Conservation (phyloP, 1,140 invertebrate genomes). For the Drosophila nasuta region DNA sequence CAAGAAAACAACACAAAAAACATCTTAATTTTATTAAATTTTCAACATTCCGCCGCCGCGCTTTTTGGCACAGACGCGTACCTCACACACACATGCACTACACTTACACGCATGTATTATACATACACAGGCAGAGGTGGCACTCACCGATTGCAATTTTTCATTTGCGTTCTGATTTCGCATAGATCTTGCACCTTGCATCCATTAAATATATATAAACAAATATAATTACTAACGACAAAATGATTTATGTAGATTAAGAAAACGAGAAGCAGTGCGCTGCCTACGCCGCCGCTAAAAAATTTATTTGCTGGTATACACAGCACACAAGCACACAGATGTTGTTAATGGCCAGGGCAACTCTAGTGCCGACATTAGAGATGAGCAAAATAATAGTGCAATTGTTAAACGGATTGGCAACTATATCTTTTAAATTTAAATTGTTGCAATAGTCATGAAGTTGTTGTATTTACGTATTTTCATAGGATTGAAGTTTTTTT, state of each 20-base stretch:
- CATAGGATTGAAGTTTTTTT: no score
- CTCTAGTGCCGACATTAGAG: slow-evolving; percentile 43
- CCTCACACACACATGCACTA: slow-evolving; percentile 10
- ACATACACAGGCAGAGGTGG: slow-evolving; percentile 29
- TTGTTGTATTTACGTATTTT: no score
- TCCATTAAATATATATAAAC: slow-evolving; percentile 15
- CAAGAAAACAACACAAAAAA: neutral
- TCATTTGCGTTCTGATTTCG: slow-evolving; percentile 26
- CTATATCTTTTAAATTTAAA: neutral
- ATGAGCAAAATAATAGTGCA: slow-evolving; percentile 8
- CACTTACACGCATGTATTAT: neutral
- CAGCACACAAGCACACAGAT: slow-evolving; percentile 52
- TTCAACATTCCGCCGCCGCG: slow-evolving; percentile 43
- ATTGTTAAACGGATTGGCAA: neutral
- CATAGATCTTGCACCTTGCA: slow-evolving; percentile 2
- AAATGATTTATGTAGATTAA: slow-evolving; percentile 9
- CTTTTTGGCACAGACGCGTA: slow-evolving; percentile 52
- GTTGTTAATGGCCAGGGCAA: slow-evolving; percentile 44
- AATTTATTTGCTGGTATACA: slow-evolving; percentile 58
- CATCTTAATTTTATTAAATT: slow-evolving; percentile 35
- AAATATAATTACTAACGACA: slow-evolving; percentile 4
- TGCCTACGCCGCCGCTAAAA: slow-evolving; percentile 48
- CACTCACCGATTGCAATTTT: slow-evolving; percentile 51
- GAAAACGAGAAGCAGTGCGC: slow-evolving; percentile 11
- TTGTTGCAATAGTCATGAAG: no score